These are phyloP conservation scores for Drosophila mimica DNA, from an alignment of 2,888 invertebrate species.

Conservation along the genomic window DNA sequence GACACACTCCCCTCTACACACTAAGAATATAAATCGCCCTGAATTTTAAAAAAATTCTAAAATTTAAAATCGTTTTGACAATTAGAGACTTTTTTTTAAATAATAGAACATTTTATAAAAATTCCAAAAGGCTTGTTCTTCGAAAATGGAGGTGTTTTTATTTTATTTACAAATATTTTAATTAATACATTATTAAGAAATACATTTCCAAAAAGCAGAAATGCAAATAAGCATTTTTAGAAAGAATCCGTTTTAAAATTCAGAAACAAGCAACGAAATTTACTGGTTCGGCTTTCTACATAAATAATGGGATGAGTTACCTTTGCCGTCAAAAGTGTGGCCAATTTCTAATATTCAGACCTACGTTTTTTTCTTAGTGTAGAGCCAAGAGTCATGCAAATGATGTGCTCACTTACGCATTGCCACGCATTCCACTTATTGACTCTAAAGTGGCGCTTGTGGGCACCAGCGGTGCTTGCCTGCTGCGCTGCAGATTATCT, in stretches of 20 bases:
- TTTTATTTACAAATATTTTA: not conserved
- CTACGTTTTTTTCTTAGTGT: not conserved
- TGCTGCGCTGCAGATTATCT: constrained; percentile 43
- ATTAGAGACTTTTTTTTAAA: fast-evolving
- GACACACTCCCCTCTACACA: not conserved
- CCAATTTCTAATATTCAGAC: not conserved
- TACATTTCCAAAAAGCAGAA: not conserved
- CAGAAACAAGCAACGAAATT: not conserved
- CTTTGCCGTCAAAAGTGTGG: not conserved
- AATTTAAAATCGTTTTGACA: not conserved
- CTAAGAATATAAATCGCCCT: not conserved
- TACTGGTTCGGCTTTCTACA: not conserved
- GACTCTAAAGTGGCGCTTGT: constrained; percentile 67
- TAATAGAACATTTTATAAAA: not conserved
- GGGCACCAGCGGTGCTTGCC: constrained; percentile 46
- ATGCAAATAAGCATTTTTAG: not conserved
- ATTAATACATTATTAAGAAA: not conserved
- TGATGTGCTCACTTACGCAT: constrained; percentile 53
- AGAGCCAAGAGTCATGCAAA: constrained; percentile 57
- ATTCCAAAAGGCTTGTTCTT: not conserved
- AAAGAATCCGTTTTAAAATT: not conserved
- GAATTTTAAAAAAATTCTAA: not conserved
- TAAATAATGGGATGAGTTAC: too few relatives aligned
- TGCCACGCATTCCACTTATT: constrained; percentile 49
- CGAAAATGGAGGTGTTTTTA: not conserved